phyloP scores from a whole-genome alignment of 2,113 vertebrate species.

The Eira barbara region DNA sequence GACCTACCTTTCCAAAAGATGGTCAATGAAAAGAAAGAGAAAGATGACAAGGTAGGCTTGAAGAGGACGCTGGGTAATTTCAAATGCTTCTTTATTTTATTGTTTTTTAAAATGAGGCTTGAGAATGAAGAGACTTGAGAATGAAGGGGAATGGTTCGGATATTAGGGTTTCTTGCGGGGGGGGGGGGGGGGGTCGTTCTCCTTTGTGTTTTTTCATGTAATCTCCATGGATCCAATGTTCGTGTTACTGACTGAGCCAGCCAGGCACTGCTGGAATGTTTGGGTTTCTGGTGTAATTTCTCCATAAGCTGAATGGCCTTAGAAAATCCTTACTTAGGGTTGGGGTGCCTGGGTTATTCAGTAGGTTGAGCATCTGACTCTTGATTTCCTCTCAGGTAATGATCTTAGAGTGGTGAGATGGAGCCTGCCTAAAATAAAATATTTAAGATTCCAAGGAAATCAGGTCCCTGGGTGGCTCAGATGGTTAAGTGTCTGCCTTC shows the following conservation, averaged over 20 bases:
- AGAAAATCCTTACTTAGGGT: neutral
- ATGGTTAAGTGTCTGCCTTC: no score
- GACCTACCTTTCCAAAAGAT: neutral
- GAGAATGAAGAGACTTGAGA: neutral
- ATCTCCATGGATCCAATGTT: no score
- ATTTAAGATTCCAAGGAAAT: neutral
- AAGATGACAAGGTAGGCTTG: neutral
- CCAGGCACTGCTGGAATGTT: neutral
- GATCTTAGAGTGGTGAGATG: no score
- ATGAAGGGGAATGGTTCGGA: neutral
- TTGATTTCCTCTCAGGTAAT: no score
- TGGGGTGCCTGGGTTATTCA: no score
- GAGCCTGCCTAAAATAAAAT: neutral
- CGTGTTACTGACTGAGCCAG: neutral
- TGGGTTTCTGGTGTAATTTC: neutral
- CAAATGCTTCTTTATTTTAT: neutral
- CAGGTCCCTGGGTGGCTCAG: no score
- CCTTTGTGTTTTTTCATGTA: no score
- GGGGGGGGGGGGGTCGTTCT: no score
- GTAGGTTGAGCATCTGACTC: no score
- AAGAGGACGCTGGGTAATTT: neutral
- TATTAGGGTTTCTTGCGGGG: no score
- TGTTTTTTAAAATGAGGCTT: neutral
- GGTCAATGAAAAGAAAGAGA: neutral
- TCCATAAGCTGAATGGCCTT: neutral